Conservation (phyloP, 2,113 vertebrate species). For the Mirounga angustirostris region DNA sequence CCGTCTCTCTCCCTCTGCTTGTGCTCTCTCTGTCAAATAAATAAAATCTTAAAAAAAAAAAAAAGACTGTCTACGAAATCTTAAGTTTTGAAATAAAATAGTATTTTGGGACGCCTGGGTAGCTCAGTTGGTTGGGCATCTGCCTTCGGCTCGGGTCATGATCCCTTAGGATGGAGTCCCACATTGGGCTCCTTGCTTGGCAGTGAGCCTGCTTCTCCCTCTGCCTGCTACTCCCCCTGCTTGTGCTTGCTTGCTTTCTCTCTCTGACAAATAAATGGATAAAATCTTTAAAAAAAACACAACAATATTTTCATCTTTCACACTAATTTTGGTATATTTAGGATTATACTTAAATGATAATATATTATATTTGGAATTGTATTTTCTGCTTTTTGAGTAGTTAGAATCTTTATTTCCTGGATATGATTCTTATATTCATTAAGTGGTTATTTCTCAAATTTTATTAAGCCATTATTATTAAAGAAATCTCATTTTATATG, state of each 20-base stretch:
- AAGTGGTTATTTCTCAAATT: constrained; percentile 17
- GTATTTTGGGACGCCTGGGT: neutral
- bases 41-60: neutral
- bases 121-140: too few species aligned
- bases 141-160: too few species aligned
- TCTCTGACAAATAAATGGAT: too few species aligned
- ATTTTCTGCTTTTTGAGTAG: constrained; percentile 1
- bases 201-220: too few species aligned
- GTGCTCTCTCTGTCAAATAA: too few species aligned
- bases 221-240: too few species aligned
- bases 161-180: too few species aligned
- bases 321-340: neutral
- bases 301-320: constrained; percentile 22
- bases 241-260: too few species aligned
- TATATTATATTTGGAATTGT: constrained; percentile 28
- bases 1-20: too few species aligned
- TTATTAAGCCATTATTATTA: constrained; percentile 21
- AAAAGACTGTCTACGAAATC: neutral
- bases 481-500: constrained; percentile 51
- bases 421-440: constrained; percentile 3
- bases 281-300: too few species aligned
- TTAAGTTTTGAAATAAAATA: constrained; percentile 44
- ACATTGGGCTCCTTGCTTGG: too few species aligned
- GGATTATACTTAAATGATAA: constrained; percentile 38
- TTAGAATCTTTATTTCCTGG: constrained; percentile 40